Evolutionary conservation across 2,797 vertebrate genomes (phyloP).

Genomic region (Coregonus suidteri): DNA sequence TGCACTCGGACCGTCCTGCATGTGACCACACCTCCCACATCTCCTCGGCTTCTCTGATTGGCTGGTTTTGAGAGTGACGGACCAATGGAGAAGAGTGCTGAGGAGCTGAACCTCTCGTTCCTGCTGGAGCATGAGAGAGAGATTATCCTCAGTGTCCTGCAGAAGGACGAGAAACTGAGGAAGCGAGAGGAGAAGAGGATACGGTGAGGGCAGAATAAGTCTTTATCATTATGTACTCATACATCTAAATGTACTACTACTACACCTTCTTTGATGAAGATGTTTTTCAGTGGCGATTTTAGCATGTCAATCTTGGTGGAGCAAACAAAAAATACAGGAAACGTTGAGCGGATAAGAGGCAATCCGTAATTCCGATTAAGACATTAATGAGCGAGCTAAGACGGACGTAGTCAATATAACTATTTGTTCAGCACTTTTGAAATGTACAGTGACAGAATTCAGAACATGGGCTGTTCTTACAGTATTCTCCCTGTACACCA

Average conservation of each 20-base stretch:
- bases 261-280: not conserved
- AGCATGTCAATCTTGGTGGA: too few species aligned
- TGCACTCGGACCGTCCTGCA: not conserved
- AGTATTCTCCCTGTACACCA: too few species aligned
- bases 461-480: too few species aligned
- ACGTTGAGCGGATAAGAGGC: too few species aligned
- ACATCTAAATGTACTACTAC: too few species aligned
- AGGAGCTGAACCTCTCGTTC: constrained; percentile 90
- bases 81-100: constrained; percentile 81
- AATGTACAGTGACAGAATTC: too few species aligned
- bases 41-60: constrained; percentile 37
- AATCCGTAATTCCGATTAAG: too few species aligned
- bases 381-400: too few species aligned
- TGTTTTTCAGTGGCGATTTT: too few species aligned
- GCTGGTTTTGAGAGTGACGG: constrained; percentile 10
- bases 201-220: constrained; percentile 75
- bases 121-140: constrained; percentile 91
- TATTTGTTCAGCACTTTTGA: too few species aligned
- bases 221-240: not conserved
- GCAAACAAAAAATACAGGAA: too few species aligned
- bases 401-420: too few species aligned
- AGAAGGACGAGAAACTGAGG: constrained; percentile 93
- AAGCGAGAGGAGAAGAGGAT: constrained; percentile 96
- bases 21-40: constrained; percentile 18
- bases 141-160: constrained; percentile 88